A percentile compares a stretch with the other conserved stretches of the same genome.
Evolutionary conservation across 2,888 invertebrate genomes (phyloP).

Genomic region (Platycnemis pennipes): DNA sequence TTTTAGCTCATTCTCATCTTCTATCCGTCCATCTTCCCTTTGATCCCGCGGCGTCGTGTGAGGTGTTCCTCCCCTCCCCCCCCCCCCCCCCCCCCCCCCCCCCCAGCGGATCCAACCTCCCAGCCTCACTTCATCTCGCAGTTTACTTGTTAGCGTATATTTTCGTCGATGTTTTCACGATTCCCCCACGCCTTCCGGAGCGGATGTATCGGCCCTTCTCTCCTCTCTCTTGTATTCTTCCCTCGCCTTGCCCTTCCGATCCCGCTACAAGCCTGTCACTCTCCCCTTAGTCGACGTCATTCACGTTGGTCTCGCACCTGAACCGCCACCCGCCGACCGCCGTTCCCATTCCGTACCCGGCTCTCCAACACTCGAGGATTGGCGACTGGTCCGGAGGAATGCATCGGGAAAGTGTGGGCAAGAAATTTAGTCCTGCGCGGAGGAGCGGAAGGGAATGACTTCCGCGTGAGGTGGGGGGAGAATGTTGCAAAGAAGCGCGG

Average conservation of each 20-base stretch:
- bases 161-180: not conserved
- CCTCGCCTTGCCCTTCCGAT: not conserved
- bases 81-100: no score
- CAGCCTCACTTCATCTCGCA: not conserved
- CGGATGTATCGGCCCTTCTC: not conserved
- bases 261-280: not conserved
- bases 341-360: not conserved
- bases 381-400: not conserved
- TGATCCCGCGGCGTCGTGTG: not conserved
- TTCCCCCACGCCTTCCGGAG: not conserved
- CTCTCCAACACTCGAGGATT: not conserved
- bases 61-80: not conserved
- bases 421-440: not conserved
- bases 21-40: not conserved
- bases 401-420: constrained; percentile 9
- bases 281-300: not conserved
- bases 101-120: no score
- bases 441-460: constrained; percentile 35
- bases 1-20: no score
- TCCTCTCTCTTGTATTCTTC: not conserved
- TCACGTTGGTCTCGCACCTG: not conserved
- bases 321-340: not conserved
- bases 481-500: constrained; percentile 30
- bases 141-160: not conserved
- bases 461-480: constrained; percentile 28